A percentile compares a stretch with the other conserved stretches of the same genome.
phyloP scores from a whole-genome alignment of 2,113 vertebrate genomes.

The Oplegnathus fasciatus region DNA sequence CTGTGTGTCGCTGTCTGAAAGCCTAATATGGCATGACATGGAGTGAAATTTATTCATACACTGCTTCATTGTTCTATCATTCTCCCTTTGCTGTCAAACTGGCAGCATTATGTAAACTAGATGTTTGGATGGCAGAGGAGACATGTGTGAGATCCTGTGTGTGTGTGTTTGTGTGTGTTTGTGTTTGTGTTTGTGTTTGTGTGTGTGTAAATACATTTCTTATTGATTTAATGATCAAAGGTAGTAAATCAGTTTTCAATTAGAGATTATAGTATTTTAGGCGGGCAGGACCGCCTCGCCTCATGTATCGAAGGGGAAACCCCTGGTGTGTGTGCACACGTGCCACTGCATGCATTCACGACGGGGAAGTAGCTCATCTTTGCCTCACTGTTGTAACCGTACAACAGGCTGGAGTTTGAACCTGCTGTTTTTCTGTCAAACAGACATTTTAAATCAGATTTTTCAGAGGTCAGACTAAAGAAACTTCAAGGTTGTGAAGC shows the following conservation, averaged over 20 bases:
- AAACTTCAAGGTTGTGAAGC: not conserved
- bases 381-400: not conserved
- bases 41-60: conserved; percentile 60
- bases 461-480: not conserved
- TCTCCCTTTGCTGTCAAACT: conserved; percentile 31
- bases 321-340: not conserved
- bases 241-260: not conserved
- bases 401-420: not conserved
- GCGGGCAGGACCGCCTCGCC: not conserved
- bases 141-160: not conserved
- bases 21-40: conserved; percentile 47
- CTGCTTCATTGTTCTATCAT: conserved; percentile 52
- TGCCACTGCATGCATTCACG: not conserved
- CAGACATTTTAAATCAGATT: not conserved
- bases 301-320: not conserved
- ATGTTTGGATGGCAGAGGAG: conserved; percentile 6
- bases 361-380: not conserved
- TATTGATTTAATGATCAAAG: not conserved
- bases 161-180: not conserved
- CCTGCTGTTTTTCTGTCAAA: not conserved
- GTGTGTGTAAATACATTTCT: not conserved
- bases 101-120: conserved; percentile 35
- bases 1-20: conserved; percentile 30
- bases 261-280: not conserved
- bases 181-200: not conserved